phyloP scores from a whole-genome alignment of 2,797 vertebrate species.

The Melanotaenia nigrans region DNA sequence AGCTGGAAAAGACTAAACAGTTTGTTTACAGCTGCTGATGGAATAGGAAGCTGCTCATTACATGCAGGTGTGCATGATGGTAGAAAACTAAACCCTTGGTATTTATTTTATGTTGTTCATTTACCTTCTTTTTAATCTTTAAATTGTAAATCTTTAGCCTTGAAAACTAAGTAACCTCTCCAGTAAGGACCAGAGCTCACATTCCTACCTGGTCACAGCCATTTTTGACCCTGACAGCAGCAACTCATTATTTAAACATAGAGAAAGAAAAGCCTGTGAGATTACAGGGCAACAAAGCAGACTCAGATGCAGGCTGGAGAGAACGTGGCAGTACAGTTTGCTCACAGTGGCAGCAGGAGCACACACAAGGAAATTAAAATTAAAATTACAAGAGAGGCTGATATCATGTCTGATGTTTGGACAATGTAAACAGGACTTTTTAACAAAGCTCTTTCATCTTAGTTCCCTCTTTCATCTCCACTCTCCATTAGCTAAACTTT shows the following conservation, averaged over 20 bases:
- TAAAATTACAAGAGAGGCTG: conserved; percentile 49
- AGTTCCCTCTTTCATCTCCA: conserved; percentile 39
- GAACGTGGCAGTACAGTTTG: conserved; percentile 29
- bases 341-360: conserved; percentile 11
- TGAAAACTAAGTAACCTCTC: rapidly evolving
- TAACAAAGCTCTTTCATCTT: conserved; percentile 51
- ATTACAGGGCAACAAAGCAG: conserved; percentile 19
- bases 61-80: conserved; percentile 32
- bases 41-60: conserved; percentile 41
- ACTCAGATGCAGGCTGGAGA: not conserved
- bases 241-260: not conserved
- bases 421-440: conserved; percentile 47
- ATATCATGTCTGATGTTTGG: conserved; percentile 34
- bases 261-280: not conserved
- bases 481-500: conserved; percentile 52
- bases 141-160: not conserved
- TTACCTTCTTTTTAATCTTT: not conserved
- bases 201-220: not conserved
- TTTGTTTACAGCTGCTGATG: conserved; percentile 48
- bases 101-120: not conserved
- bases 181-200: not conserved
- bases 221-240: not conserved
- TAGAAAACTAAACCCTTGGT: not conserved
- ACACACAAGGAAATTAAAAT: conserved; percentile 35
- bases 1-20: conserved; percentile 38